Evolutionary conservation across 2,113 vertebrate species (phyloP).

Genomic region (Boulengeromyrus knoepffleri): DNA sequence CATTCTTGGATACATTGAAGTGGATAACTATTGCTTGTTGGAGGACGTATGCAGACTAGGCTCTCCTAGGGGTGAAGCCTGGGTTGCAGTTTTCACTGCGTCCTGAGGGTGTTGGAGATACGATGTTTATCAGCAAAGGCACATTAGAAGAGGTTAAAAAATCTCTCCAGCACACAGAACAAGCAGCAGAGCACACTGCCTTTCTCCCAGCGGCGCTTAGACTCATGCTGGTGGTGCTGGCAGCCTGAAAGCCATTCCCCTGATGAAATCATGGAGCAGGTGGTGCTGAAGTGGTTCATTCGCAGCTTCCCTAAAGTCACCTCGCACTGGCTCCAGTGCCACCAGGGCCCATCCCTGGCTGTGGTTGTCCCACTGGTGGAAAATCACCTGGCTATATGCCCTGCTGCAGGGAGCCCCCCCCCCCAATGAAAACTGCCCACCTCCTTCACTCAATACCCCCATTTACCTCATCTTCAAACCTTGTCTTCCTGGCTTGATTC

Average conservation of each 20-base stretch:
- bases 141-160: not conserved
- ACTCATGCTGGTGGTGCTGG: not conserved
- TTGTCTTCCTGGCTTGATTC: not conserved
- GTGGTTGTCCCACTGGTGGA: not conserved
- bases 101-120: not conserved
- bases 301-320: not conserved
- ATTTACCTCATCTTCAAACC: not conserved
- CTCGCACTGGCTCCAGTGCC: not conserved
- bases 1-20: not conserved
- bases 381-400: not conserved
- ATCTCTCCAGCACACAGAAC: not conserved
- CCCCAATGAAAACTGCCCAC: not conserved
- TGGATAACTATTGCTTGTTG: not conserved
- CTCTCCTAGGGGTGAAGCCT: not conserved
- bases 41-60: not conserved
- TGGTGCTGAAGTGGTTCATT: not conserved
- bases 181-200: not conserved
- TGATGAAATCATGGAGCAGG: not conserved
- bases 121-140: not conserved
- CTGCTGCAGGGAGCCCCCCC: not conserved
- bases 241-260: not conserved
- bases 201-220: not conserved
- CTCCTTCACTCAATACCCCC: not conserved
- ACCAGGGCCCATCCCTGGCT: not conserved
- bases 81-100: not conserved